Percentiles rank a stretch among this genome's conserved stretches.
These are phyloP conservation scores for Drosophila setosimentum DNA, from an alignment of 2,888 invertebrate genomes.

Conservation along the genomic window DNA sequence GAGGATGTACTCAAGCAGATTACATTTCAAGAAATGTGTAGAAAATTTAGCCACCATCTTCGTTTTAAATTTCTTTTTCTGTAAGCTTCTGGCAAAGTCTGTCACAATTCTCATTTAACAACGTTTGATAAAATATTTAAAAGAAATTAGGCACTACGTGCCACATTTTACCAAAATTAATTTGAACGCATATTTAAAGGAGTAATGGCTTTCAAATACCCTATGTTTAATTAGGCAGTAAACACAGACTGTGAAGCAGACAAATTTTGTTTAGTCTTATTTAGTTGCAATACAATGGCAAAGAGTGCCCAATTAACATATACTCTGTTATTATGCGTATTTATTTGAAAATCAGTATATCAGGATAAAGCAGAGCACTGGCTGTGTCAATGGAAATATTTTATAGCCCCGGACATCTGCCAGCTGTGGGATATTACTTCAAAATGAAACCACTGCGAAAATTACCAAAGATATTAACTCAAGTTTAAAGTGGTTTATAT, in stretches of 20 bases:
- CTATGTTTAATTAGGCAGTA: not conserved
- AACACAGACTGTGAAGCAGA: not conserved
- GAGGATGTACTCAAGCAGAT: constrained; percentile 10
- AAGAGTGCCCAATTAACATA: not conserved
- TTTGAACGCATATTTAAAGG: not conserved
- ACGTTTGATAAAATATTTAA: not conserved
- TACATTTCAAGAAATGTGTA: not conserved
- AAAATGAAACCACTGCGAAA: not conserved
- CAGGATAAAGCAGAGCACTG: no score
- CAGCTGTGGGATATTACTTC: no score
- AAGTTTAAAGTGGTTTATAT: not conserved
- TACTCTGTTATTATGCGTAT: not conserved
- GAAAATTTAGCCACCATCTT: not conserved
- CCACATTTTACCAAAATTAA: not conserved
- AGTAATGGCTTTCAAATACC: not conserved
- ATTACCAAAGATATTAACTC: not conserved
- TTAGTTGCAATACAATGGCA: not conserved
- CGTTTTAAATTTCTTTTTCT: not conserved
- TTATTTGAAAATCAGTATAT: not conserved
- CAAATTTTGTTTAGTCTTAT: not conserved
- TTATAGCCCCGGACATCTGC: no score
- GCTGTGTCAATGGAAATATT: no score
- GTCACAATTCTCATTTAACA: not conserved
- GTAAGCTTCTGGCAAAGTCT: not conserved
- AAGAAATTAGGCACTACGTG: not conserved